Conservation (phyloP, 2,888 invertebrate genomes). For the Ischnura elegans region DNA sequence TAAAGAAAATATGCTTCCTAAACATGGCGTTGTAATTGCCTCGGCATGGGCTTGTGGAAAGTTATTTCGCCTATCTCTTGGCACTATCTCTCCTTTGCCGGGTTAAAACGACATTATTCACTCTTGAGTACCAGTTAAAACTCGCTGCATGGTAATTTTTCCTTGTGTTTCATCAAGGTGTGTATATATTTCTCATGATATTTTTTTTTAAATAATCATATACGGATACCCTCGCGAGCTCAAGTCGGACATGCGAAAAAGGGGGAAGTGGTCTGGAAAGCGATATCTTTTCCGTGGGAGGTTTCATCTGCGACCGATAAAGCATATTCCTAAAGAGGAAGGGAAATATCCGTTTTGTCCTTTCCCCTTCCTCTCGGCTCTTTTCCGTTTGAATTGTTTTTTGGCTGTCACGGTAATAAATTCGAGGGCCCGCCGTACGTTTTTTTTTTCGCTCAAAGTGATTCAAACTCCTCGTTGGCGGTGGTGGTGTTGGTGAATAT, state of each 20-base stretch:
- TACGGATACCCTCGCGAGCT: not conserved
- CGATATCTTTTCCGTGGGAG: not conserved
- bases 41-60: not conserved
- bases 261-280: not conserved
- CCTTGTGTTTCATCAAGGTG: not conserved
- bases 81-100: not conserved
- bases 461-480: not conserved
- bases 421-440: not conserved
- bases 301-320: constrained; percentile 9
- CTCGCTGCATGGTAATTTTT: not conserved
- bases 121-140: not conserved
- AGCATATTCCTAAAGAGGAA: constrained; percentile 6
- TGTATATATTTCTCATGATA: not conserved
- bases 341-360: constrained; percentile 24
- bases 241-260: not conserved
- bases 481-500: not conserved
- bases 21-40: not conserved
- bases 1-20: not conserved
- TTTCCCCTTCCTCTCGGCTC: not conserved
- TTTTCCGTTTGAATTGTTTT: constrained; percentile 10
- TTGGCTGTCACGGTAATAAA: constrained; percentile 50
- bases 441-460: constrained; percentile 32
- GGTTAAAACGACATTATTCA: not conserved
- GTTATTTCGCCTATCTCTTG: not conserved
- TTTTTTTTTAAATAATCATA: not conserved